Evolutionary conservation across 2,113 vertebrate genomes (phyloP).

Genomic region (Lasiurus borealis): DNA sequence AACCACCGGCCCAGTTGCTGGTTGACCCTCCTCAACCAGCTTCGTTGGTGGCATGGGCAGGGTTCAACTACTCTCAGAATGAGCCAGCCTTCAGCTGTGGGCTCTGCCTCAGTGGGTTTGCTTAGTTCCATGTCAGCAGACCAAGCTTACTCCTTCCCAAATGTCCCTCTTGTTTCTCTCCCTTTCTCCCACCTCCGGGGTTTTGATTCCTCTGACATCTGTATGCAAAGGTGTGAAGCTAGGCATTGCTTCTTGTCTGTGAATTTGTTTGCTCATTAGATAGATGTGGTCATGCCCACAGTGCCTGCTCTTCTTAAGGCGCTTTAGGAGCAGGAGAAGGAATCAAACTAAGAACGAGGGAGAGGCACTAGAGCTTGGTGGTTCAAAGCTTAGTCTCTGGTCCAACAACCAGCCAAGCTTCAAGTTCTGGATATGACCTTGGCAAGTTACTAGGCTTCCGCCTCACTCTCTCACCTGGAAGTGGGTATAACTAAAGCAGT

Average conservation of each 20-base stretch:
- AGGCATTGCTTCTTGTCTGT: not conserved
- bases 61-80: not conserved
- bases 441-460: not conserved
- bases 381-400: not conserved
- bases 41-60: not conserved
- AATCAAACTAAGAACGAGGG: not conserved
- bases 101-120: not conserved
- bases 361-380: not conserved
- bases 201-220: not conserved
- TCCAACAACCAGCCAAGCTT: not conserved
- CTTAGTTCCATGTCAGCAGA: not conserved
- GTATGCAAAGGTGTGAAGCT: not conserved
- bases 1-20: rapidly evolving
- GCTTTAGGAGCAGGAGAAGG: not conserved
- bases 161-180: not conserved
- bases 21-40: not conserved
- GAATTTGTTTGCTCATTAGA: not conserved
- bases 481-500: not conserved
- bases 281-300: not conserved
- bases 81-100: not conserved
- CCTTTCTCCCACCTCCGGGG: too few relatives aligned
- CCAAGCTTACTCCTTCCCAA: not conserved
- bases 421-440: not conserved
- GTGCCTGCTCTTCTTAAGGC: not conserved
- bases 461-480: not conserved